Evolutionary conservation across 2,113 vertebrate species (phyloP).

Genomic region (Aepyceros melampus): DNA sequence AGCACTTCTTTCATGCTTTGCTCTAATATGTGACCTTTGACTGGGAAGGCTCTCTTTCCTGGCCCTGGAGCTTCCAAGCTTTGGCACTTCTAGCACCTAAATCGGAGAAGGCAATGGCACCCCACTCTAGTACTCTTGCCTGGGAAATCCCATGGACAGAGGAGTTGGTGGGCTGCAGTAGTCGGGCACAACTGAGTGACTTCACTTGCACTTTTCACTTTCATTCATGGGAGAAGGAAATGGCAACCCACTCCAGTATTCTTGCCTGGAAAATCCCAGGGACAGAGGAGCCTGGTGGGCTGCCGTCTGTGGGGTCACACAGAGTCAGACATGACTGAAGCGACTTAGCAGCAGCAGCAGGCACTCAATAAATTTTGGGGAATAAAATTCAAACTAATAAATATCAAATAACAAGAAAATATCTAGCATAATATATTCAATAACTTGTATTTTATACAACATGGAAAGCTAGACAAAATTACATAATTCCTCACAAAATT

Average conservation of each 20-base stretch:
- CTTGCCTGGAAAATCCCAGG: too few relatives aligned
- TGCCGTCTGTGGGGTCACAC: too few relatives aligned
- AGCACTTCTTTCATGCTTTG: not conserved
- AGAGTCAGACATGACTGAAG: rapidly evolving
- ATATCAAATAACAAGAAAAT: not conserved
- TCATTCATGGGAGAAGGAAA: too few relatives aligned
- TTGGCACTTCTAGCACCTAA: not conserved
- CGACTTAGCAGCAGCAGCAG: not conserved
- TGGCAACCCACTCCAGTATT: too few relatives aligned
- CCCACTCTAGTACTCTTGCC: too few relatives aligned
- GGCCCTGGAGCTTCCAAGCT: not conserved
- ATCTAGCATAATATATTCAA: not conserved
- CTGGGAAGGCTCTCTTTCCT: not conserved
- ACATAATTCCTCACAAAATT: not conserved
- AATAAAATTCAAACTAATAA: not conserved
- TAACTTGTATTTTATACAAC: not conserved
- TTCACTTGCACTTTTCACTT: too few relatives aligned
- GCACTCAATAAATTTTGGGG: not conserved
- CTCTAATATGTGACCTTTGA: not conserved
- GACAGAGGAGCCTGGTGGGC: too few relatives aligned
- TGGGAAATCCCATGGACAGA: too few relatives aligned
- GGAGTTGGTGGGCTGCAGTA: too few relatives aligned
- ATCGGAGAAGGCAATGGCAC: not conserved
- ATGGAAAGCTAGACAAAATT: not conserved
- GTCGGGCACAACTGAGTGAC: rapidly evolving